phyloP scores from a whole-genome alignment of 2,888 invertebrate species.

The Philaethria dido region DNA sequence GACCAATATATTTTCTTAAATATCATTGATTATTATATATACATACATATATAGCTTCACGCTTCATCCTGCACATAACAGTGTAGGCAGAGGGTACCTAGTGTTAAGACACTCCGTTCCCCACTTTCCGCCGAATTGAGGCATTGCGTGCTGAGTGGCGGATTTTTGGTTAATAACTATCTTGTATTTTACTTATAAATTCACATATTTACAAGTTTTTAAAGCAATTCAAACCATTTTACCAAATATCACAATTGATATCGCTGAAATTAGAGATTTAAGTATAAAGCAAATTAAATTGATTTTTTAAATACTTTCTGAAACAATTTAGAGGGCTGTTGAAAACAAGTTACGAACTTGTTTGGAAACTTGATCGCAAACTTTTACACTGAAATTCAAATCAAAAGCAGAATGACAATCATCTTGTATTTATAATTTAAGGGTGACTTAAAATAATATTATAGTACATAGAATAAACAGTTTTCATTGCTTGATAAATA shows the following conservation, averaged over 20 bases:
- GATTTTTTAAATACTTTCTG: constrained; percentile 31
- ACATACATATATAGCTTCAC: too few species aligned
- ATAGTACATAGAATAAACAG: neutral
- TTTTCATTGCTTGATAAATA: neutral
- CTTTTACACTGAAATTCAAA: constrained; percentile 28
- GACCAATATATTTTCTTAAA: too few species aligned
- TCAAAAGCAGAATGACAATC: constrained; percentile 10
- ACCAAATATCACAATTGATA: neutral
- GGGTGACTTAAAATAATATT: constrained; percentile 1
- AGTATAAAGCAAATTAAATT: constrained; percentile 19
- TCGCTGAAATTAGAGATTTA: neutral
- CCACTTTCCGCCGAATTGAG: too few species aligned
- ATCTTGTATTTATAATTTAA: constrained; percentile 17
- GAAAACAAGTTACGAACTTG: constrained; percentile 31
- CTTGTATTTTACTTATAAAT: too few species aligned
- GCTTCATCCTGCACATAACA: too few species aligned
- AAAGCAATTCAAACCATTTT: too few species aligned
- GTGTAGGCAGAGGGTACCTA: too few species aligned
- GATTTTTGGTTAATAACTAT: too few species aligned
- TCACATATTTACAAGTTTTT: too few species aligned
- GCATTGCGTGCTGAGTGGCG: too few species aligned
- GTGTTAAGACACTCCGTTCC: too few species aligned
- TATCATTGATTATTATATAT: too few species aligned
- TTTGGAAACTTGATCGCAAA: constrained; percentile 29
- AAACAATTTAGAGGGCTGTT: constrained; percentile 22